Evolutionary conservation across 2,888 invertebrate species (phyloP), one percentile per base, ranked within the genome.

Genomic region (Trichacis sp.): DNA sequence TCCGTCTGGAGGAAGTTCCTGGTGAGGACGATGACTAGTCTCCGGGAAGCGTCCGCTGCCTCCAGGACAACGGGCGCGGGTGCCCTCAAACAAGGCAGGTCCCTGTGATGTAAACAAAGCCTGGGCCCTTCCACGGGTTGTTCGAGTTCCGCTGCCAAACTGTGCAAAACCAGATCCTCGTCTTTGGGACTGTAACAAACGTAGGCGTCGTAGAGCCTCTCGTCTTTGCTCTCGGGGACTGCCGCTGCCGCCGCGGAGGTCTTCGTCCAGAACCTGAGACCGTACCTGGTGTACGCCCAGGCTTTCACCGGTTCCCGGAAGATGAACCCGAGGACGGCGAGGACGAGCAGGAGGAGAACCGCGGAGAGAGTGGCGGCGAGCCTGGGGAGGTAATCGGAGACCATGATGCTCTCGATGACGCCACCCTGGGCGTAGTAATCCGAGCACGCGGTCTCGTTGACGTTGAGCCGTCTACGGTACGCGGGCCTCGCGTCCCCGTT

Each of bases 121-220:
- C 94, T 89, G 78, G 95, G 93, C 14, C 91, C 90, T 12, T 91
- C 91, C 71, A 89, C 89, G 18, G 93, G 93, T 76, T 92, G 93
- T 85, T 96, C 96, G 76, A 96, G 86, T 80, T 94, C 93, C 52
- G 91, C 92, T 36, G 93, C 93, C 71, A 96, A 88, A 49, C 93
- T 92, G 77, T 94, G 93, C 64, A 94, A 89, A 2, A 96, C 94
- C 81, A 95, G 95, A 81, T 93, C 92, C 80, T 95, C 95, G 85
- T 96, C 96, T 85, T 94, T 94, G 42, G 93, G 93, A 75, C 95
- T 94, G 85, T 97, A 97, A 77, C 95, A 91, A 11, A 97, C 92
- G 83, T 96, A 97, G 47, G 94, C 96, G 82, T 97, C 97, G 85
- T 95, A 96, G 24, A 94, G 87, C 77, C 94, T 94, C 77, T 95